Percentiles rank a stretch among this genome's conserved stretches.
Evolutionary conservation across 2,888 invertebrate genomes (phyloP).

Genomic region (Ryuthela nishihirai): DNA sequence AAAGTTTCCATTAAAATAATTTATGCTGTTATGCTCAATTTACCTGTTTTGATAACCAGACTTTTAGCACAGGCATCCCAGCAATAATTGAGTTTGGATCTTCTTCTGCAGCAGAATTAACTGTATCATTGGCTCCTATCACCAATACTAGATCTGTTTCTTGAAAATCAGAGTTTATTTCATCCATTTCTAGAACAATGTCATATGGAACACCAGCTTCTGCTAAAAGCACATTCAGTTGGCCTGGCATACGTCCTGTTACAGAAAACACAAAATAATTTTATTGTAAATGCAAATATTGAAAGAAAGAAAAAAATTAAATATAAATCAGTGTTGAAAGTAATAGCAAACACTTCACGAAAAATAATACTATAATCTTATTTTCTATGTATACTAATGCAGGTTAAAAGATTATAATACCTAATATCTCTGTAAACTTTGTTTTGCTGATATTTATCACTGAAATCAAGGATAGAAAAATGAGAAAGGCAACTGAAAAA

Average conservation of each 20-base stretch:
- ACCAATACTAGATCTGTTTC: slow-evolving; percentile 79
- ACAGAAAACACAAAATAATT: neutral
- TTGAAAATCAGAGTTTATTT: slow-evolving; percentile 81
- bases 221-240: slow-evolving; percentile 82
- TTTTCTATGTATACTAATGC: too few relatives aligned
- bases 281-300: too few relatives aligned
- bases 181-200: slow-evolving; percentile 82
- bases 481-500: too few relatives aligned
- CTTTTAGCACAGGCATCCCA: slow-evolving; percentile 85
- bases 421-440: too few relatives aligned
- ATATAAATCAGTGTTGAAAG: too few relatives aligned
- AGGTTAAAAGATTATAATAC: too few relatives aligned
- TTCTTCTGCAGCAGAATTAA: slow-evolving; percentile 84
- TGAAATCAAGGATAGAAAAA: too few relatives aligned
- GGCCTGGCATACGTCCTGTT: slow-evolving; percentile 84
- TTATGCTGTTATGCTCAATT: too few relatives aligned
- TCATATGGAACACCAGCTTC: slow-evolving; percentile 93
- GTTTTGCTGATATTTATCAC: too few relatives aligned
- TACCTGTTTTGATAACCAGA: slow-evolving; percentile 82
- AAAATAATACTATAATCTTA: too few relatives aligned
- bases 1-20: neutral
- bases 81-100: slow-evolving; percentile 88
- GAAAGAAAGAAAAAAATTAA: too few relatives aligned
- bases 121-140: slow-evolving; percentile 86
- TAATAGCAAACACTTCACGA: too few relatives aligned